Percentiles rank a stretch among this genome's conserved stretches.
Evolutionary conservation across 2,113 vertebrate species (phyloP).

Genomic region (Atlantisia rogersi): DNA sequence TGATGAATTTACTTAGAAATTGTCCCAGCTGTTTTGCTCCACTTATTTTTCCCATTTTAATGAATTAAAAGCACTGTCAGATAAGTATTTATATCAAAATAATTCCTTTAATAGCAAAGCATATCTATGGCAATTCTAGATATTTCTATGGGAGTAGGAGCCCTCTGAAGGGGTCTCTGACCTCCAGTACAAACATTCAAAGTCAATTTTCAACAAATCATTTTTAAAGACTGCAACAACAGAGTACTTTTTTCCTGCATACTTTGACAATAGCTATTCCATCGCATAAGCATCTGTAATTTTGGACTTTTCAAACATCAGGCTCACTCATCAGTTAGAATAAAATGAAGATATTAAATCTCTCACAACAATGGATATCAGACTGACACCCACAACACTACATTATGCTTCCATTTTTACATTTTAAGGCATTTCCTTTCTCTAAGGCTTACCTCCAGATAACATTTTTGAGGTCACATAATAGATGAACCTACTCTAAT

Average conservation of each 20-base stretch:
- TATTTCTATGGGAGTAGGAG: not conserved
- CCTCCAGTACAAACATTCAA: slow-evolving; percentile 72
- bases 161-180: slow-evolving; percentile 75
- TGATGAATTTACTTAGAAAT: slow-evolving; percentile 68
- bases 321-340: slow-evolving; percentile 77
- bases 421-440: slow-evolving; percentile 53
- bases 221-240: slow-evolving; percentile 55
- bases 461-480: not conserved
- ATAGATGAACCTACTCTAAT: slow-evolving; percentile 17
- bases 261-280: slow-evolving; percentile 71
- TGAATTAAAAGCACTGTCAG: slow-evolving; percentile 34
- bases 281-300: slow-evolving; percentile 74
- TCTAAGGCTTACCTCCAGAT: slow-evolving; percentile 1
- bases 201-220: slow-evolving; percentile 73
- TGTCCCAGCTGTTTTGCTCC: slow-evolving; percentile 52
- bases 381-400: slow-evolving; percentile 29
- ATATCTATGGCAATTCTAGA: slow-evolving; percentile 14
- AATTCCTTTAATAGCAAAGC: slow-evolving; percentile 7
- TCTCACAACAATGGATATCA: slow-evolving; percentile 58
- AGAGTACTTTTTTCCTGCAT: slow-evolving; percentile 46
- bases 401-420: slow-evolving; percentile 26
- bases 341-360: slow-evolving; percentile 71
- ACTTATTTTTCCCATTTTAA: slow-evolving; percentile 61
- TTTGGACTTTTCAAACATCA: slow-evolving; percentile 77
- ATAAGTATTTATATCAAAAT: slow-evolving; percentile 47